Evolutionary conservation across 1,140 invertebrate genomes (phyloP).

Genomic region (Frieseomelitta varia): DNA sequence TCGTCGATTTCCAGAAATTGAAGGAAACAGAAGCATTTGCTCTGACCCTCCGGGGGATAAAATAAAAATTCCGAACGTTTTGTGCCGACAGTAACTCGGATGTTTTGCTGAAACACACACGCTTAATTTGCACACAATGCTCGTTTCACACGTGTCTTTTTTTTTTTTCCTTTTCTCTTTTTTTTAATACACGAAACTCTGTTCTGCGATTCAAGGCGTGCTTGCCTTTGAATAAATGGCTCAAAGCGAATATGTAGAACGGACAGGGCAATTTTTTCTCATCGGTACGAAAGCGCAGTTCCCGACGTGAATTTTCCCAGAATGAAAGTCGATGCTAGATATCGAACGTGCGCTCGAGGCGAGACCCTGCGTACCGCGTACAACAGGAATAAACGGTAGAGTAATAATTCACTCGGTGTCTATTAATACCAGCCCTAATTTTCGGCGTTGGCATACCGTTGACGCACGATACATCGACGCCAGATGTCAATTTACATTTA

Average conservation of each 20-base stretch:
- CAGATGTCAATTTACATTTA: constrained; percentile 46
- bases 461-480: constrained; percentile 27
- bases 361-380: too few relatives aligned
- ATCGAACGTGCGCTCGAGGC: neutral
- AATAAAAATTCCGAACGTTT: too few relatives aligned
- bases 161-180: neutral
- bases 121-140: neutral
- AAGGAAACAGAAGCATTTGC: too few relatives aligned
- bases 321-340: neutral
- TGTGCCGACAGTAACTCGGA: too few relatives aligned
- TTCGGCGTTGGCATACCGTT: constrained; percentile 28
- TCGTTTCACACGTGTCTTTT: neutral
- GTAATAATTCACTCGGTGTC: constrained; percentile 6
- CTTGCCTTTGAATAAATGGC: neutral
- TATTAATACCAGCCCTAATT: constrained; percentile 39
- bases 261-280: neutral
- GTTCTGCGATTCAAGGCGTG: neutral
- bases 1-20: too few relatives aligned
- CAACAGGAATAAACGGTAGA: neutral
- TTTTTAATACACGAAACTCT: neutral
- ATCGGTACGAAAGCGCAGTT: neutral
- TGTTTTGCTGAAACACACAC: too few relatives aligned
- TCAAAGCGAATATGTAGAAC: neutral
- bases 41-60: too few relatives aligned
- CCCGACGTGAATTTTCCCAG: neutral